Conservation (phyloP, 1,140 invertebrate species). For the Pseudomyrmex gracilis region DNA sequence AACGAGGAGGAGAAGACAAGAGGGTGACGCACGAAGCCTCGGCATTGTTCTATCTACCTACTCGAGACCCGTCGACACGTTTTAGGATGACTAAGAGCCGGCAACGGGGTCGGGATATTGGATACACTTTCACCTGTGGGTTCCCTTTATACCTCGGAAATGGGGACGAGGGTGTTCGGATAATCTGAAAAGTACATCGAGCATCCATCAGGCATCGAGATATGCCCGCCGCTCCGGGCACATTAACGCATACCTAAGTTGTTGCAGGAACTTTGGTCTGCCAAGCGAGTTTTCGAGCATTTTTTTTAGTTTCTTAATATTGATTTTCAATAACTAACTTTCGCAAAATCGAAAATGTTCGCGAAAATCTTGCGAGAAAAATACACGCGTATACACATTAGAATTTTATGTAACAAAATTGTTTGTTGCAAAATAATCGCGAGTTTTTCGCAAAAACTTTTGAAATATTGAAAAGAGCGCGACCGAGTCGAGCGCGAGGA, state of each 20-base stretch:
- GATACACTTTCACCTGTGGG: constrained; percentile 68
- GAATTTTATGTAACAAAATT: too few relatives aligned
- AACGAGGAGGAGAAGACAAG: constrained; percentile 11
- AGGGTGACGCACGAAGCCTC: constrained; percentile 65
- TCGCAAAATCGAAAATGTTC: too few relatives aligned
- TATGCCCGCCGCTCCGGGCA: not conserved
- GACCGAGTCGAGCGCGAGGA: not conserved
- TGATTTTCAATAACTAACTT: too few relatives aligned
- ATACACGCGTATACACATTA: too few relatives aligned
- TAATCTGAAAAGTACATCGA: constrained; percentile 62
- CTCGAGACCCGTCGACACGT: constrained; percentile 60
- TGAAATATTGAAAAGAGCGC: too few relatives aligned
- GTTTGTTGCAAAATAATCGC: too few relatives aligned
- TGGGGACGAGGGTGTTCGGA: constrained; percentile 4
- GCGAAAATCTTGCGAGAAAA: too few relatives aligned
- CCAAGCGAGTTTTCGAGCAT: too few relatives aligned
- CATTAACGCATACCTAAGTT: not conserved
- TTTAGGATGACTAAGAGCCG: constrained; percentile 70
- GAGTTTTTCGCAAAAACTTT: too few relatives aligned
- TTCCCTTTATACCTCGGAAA: constrained; percentile 61
- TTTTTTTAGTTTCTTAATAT: too few relatives aligned
- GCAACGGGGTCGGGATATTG: constrained; percentile 10
- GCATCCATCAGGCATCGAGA: not conserved
- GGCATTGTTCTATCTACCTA: constrained; percentile 71
- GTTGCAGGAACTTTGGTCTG: not conserved